Evolutionary conservation across 2,888 invertebrate species (phyloP).

Genomic region (Drosophila emarginata): DNA sequence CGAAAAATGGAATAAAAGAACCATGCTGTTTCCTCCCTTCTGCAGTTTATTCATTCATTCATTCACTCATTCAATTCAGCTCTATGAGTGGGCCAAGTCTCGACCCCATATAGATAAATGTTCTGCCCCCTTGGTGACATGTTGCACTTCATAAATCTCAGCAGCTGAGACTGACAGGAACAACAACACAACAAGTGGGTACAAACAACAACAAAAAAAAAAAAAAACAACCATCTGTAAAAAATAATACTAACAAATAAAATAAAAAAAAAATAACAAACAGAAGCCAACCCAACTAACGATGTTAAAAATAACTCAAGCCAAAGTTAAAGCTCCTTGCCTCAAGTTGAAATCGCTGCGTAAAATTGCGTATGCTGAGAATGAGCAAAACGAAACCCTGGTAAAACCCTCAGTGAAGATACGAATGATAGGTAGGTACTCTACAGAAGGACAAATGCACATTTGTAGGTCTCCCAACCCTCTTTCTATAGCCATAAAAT

Average conservation of each 20-base stretch:
- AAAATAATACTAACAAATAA: constrained; percentile 20
- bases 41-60: neutral
- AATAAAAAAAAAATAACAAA: neutral
- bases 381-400: constrained; percentile 44
- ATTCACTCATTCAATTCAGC: constrained; percentile 8
- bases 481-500: neutral
- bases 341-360: constrained; percentile 49
- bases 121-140: constrained; percentile 37
- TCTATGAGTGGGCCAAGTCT: constrained; percentile 1
- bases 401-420: constrained; percentile 42
- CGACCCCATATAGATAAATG: constrained; percentile 31
- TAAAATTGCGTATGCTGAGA: constrained; percentile 61
- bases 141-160: constrained; percentile 74
- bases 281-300: constrained; percentile 51
- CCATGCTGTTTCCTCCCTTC: constrained; percentile 8
- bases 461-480: constrained; percentile 18
- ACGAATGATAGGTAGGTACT: neutral
- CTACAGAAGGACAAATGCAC: constrained; percentile 47
- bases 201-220: constrained; percentile 23
- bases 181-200: constrained; percentile 69
- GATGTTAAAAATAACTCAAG: constrained; percentile 73
- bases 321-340: constrained; percentile 38
- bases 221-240: constrained; percentile 17
- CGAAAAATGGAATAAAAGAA: neutral
- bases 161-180: constrained; percentile 66